Conservation (phyloP, 2,888 invertebrate species). For the Frankliniella intonsa region DNA sequence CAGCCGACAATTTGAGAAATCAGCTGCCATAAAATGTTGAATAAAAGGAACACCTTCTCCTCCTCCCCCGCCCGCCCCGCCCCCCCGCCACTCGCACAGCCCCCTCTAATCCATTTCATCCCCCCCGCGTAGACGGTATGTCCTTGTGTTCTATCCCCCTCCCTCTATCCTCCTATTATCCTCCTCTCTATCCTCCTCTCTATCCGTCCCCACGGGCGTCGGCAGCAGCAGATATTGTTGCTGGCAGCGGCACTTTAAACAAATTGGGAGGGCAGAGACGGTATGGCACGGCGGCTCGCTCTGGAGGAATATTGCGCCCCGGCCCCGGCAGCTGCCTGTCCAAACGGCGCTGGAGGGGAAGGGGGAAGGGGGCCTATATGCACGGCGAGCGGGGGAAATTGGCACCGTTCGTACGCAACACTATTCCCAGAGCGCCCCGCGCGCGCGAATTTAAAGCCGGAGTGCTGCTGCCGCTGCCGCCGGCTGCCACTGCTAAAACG, state of each 20-base stretch:
- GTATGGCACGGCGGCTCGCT: not conserved
- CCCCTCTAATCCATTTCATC: no score
- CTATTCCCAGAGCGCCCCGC: not conserved
- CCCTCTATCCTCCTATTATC: not conserved
- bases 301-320: conserved; percentile 13
- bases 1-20: conserved; percentile 26
- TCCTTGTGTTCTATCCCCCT: not conserved
- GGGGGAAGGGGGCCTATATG: not conserved
- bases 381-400: not conserved
- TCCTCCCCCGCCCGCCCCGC: not conserved
- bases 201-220: not conserved
- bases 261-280: conserved; percentile 19
- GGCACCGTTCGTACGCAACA: not conserved
- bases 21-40: conserved; percentile 26
- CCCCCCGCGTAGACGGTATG: no score
- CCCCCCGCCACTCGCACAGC: no score
- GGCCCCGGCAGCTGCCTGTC: not conserved
- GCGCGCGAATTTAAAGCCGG: not conserved
- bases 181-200: not conserved
- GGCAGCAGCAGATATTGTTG: not conserved
- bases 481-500: not conserved
- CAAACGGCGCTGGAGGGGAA: not conserved
- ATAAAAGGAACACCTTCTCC: conserved; percentile 25
- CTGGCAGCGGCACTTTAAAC: conserved; percentile 16
- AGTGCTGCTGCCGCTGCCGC: not conserved